Evolutionary conservation across 2,888 invertebrate genomes (phyloP).

Genomic region (Eudasyphora cyanicolor): DNA sequence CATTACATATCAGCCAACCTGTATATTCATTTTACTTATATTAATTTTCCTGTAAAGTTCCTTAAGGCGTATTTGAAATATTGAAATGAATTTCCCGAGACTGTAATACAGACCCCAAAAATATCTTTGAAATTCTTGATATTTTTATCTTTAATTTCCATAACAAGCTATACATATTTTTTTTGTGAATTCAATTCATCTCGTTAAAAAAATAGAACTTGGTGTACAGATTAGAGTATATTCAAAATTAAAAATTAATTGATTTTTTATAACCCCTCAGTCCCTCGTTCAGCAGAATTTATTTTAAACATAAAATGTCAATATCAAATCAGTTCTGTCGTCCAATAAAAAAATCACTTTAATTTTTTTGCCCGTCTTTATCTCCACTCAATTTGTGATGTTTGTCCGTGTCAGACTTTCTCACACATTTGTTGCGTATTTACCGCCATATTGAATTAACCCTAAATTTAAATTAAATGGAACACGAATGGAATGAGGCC

Average conservation of each 20-base stretch:
- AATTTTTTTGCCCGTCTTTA: constrained; percentile 1
- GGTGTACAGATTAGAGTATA: not conserved
- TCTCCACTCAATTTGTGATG: not conserved
- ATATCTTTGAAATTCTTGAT: not conserved
- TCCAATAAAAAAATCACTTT: constrained; percentile 31
- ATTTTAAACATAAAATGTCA: constrained; percentile 40
- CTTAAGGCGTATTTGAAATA: not conserved
- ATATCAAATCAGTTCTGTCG: constrained; percentile 37
- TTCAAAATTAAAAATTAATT: not conserved
- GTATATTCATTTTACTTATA: too few species aligned
- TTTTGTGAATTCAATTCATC: not conserved
- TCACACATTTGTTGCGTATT: not conserved
- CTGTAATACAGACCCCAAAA: too few species aligned
- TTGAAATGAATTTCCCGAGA: not conserved
- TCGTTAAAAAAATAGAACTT: not conserved
- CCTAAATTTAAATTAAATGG: not conserved
- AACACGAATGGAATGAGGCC: not conserved
- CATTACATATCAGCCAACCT: too few species aligned
- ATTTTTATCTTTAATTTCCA: not conserved
- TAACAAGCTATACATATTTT: not conserved
- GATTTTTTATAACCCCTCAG: constrained; percentile 24
- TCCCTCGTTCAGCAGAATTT: constrained; percentile 27
- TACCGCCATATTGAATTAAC: constrained; percentile 54
- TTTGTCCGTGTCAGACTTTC: constrained; percentile 7
- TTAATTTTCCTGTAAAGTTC: too few species aligned